Base-by-base conservation (phyloP, 2,888 invertebrate genomes). In the Hecatera dysodea region DNA sequence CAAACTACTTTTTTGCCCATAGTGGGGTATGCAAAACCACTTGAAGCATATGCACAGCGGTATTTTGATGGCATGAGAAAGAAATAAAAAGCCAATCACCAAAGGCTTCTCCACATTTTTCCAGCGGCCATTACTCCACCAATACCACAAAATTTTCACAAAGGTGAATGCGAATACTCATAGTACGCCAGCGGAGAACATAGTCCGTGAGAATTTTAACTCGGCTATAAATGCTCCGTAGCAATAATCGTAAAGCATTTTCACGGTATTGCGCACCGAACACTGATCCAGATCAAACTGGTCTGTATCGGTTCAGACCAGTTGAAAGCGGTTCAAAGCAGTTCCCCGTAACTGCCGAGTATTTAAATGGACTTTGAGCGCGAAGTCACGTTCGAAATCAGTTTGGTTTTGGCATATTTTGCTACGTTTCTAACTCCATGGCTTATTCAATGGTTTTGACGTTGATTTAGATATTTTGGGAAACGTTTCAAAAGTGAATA, bases 221-320 rank as follows among this genome's bases (percentile, higher is more conserved):
- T 90, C 89, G 71, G 73, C 89, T 86, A 88, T 91, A 91, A 92
- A 91, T 87, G 91, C 88, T 84, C 84, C 72, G 86, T 86, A 84
- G 90, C 90, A 90, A 90, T 91, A 91, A 90, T 93, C 93, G 91
- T 93, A 93, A 94, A 94, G 88, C 87, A 92, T 93, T 92, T 88
- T 88, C 89, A 88, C 89, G 87, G 91, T 89, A 90, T 89, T 88
- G 91, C 88, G 83, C 87, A 83, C 85, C 73, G 87, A 87, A 81
- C 86, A 84, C 85, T 86, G 86, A 88, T 88, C 86, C 84, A 85
- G 88, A 88, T 90, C 90, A 87, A 89, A 87, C 87, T 80, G 81
- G 81, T 84, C 79, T 73, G 81, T 85, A 86, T 82, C 81, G 83
- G 86, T 85, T 81, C 74, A 83, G 74, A 86, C 82, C 80, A 83